These are phyloP conservation scores for Porites divaricata DNA, from an alignment of 92 coral and sea anemone genomes.

Conservation along the genomic window DNA sequence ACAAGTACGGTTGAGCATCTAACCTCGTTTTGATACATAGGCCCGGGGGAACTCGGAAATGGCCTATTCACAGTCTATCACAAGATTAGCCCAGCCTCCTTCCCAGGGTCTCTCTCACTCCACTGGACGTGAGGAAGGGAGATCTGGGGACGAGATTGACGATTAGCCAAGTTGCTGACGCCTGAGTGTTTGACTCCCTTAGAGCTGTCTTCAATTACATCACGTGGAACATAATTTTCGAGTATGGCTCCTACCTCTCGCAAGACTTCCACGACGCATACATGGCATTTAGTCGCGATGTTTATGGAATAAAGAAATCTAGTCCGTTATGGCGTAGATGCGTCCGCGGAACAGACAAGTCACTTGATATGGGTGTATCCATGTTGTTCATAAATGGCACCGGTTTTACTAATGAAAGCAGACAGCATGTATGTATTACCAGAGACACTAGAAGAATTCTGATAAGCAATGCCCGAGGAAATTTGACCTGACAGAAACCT, in stretches of 20 bases:
- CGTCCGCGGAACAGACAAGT: conserved; percentile 70
- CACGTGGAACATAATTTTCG: conserved; percentile 45
- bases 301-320: conserved; percentile 69
- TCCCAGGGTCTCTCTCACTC: not conserved
- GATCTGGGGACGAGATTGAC: not conserved
- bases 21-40: too few relatives aligned
- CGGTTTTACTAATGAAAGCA: conserved; percentile 67
- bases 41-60: too few relatives aligned
- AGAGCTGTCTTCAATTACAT: conserved; percentile 68
- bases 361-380: conserved; percentile 80
- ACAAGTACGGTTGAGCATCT: too few relatives aligned
- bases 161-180: not conserved
- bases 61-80: too few relatives aligned
- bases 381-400: conserved; percentile 36
- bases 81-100: not conserved
- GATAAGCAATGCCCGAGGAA: not conserved
- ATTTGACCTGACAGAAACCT: not conserved
- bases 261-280: conserved; percentile 48
- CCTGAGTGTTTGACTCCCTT: not conserved
- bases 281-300: conserved; percentile 41
- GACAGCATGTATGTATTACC: conserved; percentile 54
- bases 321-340: conserved; percentile 81
- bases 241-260: conserved; percentile 54
- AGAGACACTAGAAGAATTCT: not conserved
- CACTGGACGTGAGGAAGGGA: too few relatives aligned